These are phyloP conservation scores for Colletes latitarsis DNA, from an alignment of 1,140 invertebrate genomes.

Conservation along the genomic window DNA sequence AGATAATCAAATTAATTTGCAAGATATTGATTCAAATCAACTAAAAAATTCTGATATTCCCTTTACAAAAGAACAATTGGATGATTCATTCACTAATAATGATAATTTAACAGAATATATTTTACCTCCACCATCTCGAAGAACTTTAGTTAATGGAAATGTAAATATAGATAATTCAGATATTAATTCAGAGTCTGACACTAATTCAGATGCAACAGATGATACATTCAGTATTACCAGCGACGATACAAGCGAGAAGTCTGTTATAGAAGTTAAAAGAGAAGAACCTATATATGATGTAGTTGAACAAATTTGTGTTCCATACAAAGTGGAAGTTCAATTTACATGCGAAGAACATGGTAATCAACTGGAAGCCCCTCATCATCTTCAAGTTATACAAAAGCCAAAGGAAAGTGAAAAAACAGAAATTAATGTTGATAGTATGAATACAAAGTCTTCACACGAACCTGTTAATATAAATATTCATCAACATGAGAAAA, in stretches of 20 bases:
- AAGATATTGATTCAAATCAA: conserved; percentile 61
- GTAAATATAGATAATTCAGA: conserved; percentile 60
- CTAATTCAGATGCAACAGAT: conserved; percentile 63
- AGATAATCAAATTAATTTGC: conserved; percentile 66
- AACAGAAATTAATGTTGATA: neutral
- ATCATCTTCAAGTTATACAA: conserved; percentile 42
- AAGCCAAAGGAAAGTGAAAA: conserved; percentile 33
- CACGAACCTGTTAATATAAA: neutral
- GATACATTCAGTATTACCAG: conserved; percentile 61
- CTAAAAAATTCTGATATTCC: conserved; percentile 57
- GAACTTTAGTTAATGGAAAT: conserved; percentile 70
- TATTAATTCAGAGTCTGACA: conserved; percentile 60
- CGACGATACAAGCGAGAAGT: conserved; percentile 65
- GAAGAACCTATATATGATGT: conserved; percentile 27
- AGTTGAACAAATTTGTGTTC: conserved; percentile 37
- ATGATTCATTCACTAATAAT: conserved; percentile 47
- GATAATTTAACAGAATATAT: conserved; percentile 65
- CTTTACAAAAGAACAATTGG: conserved; percentile 59
- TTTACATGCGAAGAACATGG: conserved; percentile 58
- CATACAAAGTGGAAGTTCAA: conserved; percentile 63
- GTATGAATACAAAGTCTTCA: neutral
- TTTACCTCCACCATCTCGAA: conserved; percentile 62
- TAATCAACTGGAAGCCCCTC: conserved; percentile 42
- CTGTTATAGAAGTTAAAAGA: conserved; percentile 62
- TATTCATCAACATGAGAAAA: conserved; percentile 12